Percentiles rank a stretch among this genome's conserved stretches.
phyloP scores from a whole-genome alignment of 1,140 invertebrate species.

The Drosophila athabasca region DNA sequence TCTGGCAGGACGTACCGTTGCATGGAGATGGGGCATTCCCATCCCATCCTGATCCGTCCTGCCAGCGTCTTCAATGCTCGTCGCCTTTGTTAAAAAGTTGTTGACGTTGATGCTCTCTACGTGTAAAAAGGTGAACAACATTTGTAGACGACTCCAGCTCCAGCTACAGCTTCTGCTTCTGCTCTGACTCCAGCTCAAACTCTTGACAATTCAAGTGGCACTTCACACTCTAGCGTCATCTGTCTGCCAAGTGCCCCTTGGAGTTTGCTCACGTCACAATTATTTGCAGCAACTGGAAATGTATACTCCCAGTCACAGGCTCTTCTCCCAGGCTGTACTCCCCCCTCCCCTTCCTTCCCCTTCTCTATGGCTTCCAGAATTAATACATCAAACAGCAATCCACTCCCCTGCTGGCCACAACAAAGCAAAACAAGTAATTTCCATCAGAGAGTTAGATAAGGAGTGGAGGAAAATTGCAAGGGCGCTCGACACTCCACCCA shows the following conservation, averaged over 20 bases:
- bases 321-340: neutral
- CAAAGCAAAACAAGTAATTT: constrained; percentile 70
- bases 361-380: constrained; percentile 41
- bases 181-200: constrained; percentile 25
- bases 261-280: constrained; percentile 73
- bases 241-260: constrained; percentile 69
- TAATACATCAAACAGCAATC: constrained; percentile 65
- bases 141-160: constrained; percentile 62
- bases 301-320: constrained; percentile 41
- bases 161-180: constrained; percentile 18
- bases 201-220: constrained; percentile 69
- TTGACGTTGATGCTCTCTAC: constrained; percentile 78
- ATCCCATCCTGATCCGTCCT: constrained; percentile 4
- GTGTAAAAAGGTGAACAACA: constrained; percentile 81
- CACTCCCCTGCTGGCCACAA: constrained; percentile 52
- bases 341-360: neutral
- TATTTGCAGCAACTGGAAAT: constrained; percentile 80
- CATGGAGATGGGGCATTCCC: neutral
- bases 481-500: constrained; percentile 34
- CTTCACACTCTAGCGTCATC: constrained; percentile 64
- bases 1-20: constrained; percentile 41
- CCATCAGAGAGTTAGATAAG: constrained; percentile 25
- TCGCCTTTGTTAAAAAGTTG: constrained; percentile 76
- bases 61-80: constrained; percentile 14
- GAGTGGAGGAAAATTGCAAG: constrained; percentile 32